Conservation (phyloP, 2,888 invertebrate genomes). For the Parnassius smintheus region DNA sequence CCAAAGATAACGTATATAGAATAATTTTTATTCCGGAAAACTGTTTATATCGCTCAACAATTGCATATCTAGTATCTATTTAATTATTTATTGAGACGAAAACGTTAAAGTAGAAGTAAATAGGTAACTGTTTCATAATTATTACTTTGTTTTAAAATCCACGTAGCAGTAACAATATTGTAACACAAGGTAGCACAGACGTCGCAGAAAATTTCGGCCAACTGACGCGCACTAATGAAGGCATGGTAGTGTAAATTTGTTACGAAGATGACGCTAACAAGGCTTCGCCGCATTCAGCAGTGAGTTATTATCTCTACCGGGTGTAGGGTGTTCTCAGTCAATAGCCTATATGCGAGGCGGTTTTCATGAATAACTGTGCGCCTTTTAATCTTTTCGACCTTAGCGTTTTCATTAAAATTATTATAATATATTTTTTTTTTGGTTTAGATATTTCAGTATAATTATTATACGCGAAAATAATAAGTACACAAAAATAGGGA, state of each 20-base stretch:
- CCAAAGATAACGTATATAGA: too few relatives aligned
- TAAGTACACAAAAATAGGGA: too few relatives aligned
- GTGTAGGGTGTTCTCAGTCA: conserved; percentile 19
- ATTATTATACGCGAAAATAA: too few relatives aligned
- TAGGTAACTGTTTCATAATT: too few relatives aligned
- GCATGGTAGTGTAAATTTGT: conserved; percentile 22
- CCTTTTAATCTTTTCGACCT: conserved; percentile 2
- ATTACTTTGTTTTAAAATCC: not conserved
- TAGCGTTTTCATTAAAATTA: not conserved
- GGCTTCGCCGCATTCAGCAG: conserved; percentile 20
- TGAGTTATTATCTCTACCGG: conserved; percentile 9
- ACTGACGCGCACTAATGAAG: conserved; percentile 25
- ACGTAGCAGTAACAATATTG: not conserved
- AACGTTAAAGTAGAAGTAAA: too few relatives aligned
- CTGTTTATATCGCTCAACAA: too few relatives aligned
- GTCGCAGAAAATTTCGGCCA: conserved; percentile 19
- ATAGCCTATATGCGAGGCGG: conserved; percentile 17
- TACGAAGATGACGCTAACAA: conserved; percentile 23
- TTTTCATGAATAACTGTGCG: conserved; percentile 14
- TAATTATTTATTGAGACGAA: too few relatives aligned
- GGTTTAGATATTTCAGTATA: not conserved
- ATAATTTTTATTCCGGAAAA: too few relatives aligned
- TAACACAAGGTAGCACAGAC: not conserved
- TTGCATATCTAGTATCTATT: too few relatives aligned
- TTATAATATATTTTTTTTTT: not conserved